Base-by-base conservation (phyloP, 1,140 invertebrate species). In the Caenorhabditis remanei region DNA sequence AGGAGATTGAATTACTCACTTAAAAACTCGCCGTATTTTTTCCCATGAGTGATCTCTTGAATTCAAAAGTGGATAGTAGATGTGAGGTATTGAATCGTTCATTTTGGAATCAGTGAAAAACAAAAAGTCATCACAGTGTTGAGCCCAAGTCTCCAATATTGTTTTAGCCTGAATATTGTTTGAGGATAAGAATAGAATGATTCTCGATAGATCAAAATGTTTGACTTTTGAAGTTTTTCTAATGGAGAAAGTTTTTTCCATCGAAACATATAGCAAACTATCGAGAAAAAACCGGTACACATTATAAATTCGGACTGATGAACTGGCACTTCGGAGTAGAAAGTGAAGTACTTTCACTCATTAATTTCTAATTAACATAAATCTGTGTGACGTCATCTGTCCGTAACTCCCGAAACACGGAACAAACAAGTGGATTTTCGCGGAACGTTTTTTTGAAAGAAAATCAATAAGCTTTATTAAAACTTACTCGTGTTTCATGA, bases 61-160 rank as follows among this genome's bases (percentile, higher is more conserved):
- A 19, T 48, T 61, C 6, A 88, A 61, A 24, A 65, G 46, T 24
- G 88, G 87, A 48, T 75, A 89, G 43, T 63, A 84, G 24, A 89
- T 87, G 40, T 88, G 87, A 6, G 84, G 79, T 19, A 89, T 85
- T n/a, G 79, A 84, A 24, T 41, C 46, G 24, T 85, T 65, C 84
- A 89, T 89, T 43, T 71, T 75, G 3, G 88, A 89, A 56, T 89
- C 79, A 14, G 88, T 89, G 21, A 89, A 88, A 55, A 89, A 89
- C 48, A 89, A 56, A 50, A 32, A 85, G 46, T 86, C 79, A 56
- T 89, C 84, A 46, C 88, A 89, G 14, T 84, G 61, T 24, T 67
- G 65, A 13, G 84, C 88, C 88, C 88, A 89, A n/a, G 86, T 89
- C 13, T 88, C 86, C 19, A 85, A 56, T 16, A 88, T 83, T 14